A percentile compares a stretch with the other conserved stretches of the same genome.
Conservation (phyloP, 2,888 invertebrate genomes). For the Pyrrhosoma nymphula region DNA sequence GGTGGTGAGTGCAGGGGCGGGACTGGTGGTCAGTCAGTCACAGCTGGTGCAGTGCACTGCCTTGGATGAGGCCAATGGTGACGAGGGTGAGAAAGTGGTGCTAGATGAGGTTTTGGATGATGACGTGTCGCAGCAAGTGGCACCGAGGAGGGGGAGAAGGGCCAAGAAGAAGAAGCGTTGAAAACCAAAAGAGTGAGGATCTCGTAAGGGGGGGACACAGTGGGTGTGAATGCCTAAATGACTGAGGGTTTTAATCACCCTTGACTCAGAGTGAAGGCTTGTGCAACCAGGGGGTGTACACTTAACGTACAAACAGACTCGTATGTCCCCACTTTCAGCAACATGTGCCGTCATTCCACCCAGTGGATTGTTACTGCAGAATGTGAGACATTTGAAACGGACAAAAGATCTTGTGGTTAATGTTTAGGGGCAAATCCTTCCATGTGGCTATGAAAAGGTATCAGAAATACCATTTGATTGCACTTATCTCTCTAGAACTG, state of each 20-base stretch:
- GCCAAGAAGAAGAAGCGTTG: conserved; percentile 63
- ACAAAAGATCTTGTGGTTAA: background rate
- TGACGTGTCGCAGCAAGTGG: conserved; percentile 26
- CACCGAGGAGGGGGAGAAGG: conserved; percentile 47
- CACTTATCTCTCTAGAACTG: background rate
- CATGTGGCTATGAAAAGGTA: background rate
- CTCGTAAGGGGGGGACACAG: no score
- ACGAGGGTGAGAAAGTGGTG: background rate
- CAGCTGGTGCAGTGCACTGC: background rate
- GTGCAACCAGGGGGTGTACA: background rate
- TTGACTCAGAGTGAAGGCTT: no score
- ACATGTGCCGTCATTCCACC: background rate
- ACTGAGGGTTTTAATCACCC: background rate
- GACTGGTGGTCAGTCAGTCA: background rate
- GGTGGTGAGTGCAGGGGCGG: background rate
- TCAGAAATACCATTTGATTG: background rate
- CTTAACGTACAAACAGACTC: background rate
- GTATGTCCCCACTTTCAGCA: background rate
- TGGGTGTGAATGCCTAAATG: background rate
- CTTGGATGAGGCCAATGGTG: background rate
- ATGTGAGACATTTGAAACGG: background rate
- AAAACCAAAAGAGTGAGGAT: background rate
- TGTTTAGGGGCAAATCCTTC: background rate
- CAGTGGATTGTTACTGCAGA: background rate
- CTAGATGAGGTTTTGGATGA: conserved; percentile 16